Evolutionary conservation across 2,888 invertebrate species (phyloP), one percentile per base, ranked within the genome.

Genomic region (Chrysolina americana): DNA sequence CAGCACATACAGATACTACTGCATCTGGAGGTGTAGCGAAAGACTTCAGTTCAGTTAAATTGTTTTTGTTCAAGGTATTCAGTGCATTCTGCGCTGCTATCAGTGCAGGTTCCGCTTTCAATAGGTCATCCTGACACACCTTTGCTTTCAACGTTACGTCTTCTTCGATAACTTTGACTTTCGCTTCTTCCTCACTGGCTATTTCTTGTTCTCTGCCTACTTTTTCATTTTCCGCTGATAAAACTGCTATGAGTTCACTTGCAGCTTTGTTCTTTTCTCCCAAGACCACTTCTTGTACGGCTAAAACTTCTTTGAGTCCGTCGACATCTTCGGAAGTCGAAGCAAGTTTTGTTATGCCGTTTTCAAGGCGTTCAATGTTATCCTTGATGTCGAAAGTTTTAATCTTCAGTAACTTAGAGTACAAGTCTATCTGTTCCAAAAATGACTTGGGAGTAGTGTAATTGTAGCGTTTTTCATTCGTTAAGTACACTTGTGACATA

Each of bases 401-500:
- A 78, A 92, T 92, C 21, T 87, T 90, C 28, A 95, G 86, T 8
- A 95, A 87, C 84, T 95, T 95, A 0, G 91, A 89, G 84, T 93
- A 98, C 6, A 98, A 89, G 13, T 94, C 92, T 74, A 98, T 97
- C 85, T 97, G 95, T 86, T 98, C 98, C 64, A 98, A 89, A 89
- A 98, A 98, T 0, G 96, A 95, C 89, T 98, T 98, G 0, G 98
- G 98, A 0, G 98, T 98, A 0, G 98, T 98, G 87, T 98, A 98
- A 87, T 98, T 98, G 88, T 96, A 97, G 5, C 98, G 91, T 53
- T 93, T 93, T 82, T 98, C 98, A 85, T 96, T 97, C 80, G 91
- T 89, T 78, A 95, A 90, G 87, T 97, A 98, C 6, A 91, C 87
- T 3, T 92, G 89, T 0, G 97, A 97, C 89, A 96, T 94, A 62